Base-by-base conservation (phyloP, 2,113 vertebrate genomes). In the Pseudolaguvia tuberculata region DNA sequence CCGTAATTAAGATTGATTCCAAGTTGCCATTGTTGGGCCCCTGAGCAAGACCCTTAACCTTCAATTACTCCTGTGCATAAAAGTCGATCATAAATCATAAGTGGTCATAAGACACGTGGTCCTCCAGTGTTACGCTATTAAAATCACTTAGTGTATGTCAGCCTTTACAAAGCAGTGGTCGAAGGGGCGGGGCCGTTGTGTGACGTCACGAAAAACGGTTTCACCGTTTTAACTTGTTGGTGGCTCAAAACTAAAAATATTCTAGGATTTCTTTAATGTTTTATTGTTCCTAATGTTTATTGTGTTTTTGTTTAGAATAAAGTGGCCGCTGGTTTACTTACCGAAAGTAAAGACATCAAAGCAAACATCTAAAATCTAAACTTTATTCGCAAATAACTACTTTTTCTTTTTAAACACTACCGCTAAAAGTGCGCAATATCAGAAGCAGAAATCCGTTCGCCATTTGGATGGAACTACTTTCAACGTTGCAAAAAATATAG, bases 391-490 rank as follows among this genome's bases (percentile, higher is more conserved):
- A 21, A 12, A 3, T 35, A 55, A 53, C 8, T 4, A 4, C n/a
- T 53, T 12, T 6, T 56, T 18, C 31, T 17, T 17, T 10, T 27
- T 15, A 18, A 45, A 21, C 6, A 53, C n/a, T 53, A 12, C 15
- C 15, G 17, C 35, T 68, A 23, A 39, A 66, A 18, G 45, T n/a
- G 53, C 18, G 18, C 11, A n/a, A 45, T 63, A 45, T 18, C 21
- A 51, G n/a, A n/a, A 31, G 50, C 11, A 10, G 8, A 56, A 48
- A 47, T 61, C 31, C 53, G 10, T 75, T 23, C 50, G 23, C 10
- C 20, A 79, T 80, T 82, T 82, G 72, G n/a, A 79, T 76, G 66
- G 58, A 81, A 75, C 18, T 51, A 63, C 45, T 50, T 61, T 65
- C 61, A 27, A 65, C 2, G 56, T 18, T n/a, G 15, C 18, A 18